These are phyloP conservation scores for Proctacanthus coquilletti DNA, from an alignment of 1,140 invertebrate genomes.

Conservation along the genomic window DNA sequence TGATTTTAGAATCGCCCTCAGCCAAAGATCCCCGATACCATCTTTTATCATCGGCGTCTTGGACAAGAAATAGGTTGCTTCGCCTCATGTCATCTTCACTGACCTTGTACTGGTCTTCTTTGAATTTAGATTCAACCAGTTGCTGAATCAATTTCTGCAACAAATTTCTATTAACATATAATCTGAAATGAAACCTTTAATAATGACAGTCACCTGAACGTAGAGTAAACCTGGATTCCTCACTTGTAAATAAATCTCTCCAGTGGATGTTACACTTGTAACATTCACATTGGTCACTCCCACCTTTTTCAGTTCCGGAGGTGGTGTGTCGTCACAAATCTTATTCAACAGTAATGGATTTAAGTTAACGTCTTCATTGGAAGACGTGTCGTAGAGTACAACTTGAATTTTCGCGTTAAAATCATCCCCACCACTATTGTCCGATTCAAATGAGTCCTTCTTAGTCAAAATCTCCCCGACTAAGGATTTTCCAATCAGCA, in stretches of 20 bases:
- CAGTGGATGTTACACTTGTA: slow-evolving; percentile 20
- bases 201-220: slow-evolving; percentile 14
- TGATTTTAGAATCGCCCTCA: slow-evolving; percentile 8
- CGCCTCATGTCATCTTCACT: slow-evolving; percentile 14
- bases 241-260: slow-evolving; percentile 21
- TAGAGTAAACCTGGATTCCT: slow-evolving; percentile 19
- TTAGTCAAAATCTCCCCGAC: slow-evolving; percentile 22
- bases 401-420: slow-evolving; percentile 16
- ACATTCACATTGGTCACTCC: slow-evolving; percentile 11
- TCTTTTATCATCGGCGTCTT: slow-evolving; percentile 12
- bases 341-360: slow-evolving; percentile 19
- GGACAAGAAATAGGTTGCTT: slow-evolving; percentile 21
- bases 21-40: slow-evolving; percentile 23
- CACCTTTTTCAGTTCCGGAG: slow-evolving; percentile 13
- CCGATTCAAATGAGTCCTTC: slow-evolving; percentile 11
- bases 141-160: slow-evolving; percentile 14
- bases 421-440: slow-evolving; percentile 8
- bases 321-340: slow-evolving; percentile 16
- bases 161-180: too few species aligned
- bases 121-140: slow-evolving; percentile 15
- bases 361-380: slow-evolving; percentile 22
- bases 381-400: slow-evolving; percentile 25
- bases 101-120: slow-evolving; percentile 16
- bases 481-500: slow-evolving; percentile 17
- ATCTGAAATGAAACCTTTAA: background rate